Evolutionary conservation across 1,140 invertebrate species (phyloP), one percentile per base, ranked within the genome.

Genomic region (Caerostris extrusa): DNA sequence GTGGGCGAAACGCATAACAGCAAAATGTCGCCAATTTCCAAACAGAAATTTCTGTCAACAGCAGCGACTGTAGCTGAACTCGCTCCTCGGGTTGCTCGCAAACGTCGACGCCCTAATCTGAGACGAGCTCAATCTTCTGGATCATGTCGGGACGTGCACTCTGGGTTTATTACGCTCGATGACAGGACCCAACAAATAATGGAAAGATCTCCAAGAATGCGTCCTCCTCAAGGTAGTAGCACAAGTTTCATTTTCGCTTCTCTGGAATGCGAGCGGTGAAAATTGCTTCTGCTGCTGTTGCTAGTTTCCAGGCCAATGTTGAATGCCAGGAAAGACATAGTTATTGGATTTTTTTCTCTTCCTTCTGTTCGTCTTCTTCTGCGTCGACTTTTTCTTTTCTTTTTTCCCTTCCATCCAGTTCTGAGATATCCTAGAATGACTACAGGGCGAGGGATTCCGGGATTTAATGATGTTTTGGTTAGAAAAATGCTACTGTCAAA

Each of bases 171-270:
- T 81, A 81, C 71, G 2, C 71, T 19, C 19, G 71, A 81, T 81
- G 71, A 81, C 71, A 53, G 71, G 6, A 1, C 12, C 71, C 34
- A 53, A 8, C 19, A 50, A 81, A 81, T 53, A 81, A 77, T 19
- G 19, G 71, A 81, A 81, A 81, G 19, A 81, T 12, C 34, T 53
- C 50, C 50, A 77, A 77, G 71, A 77, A 77, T 77, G 71, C 6
- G 71, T 19, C 3, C 50, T 64, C 71, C 10, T 34, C 7, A 8
- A 50, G n/a, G 71, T 53, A 77, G 3, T 34, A 6, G 19, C n/a
- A 5, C 2, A 4, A 81, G 50, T 81, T 81, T 81, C 6, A 50
- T 34, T 19, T 53, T 81, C 71, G 19, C 3, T 34, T 10, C 8
- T 3, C 50, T 81, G 71, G 19, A 81, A 81, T 81, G 71, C 71